Base-by-base conservation (phyloP, 2,113 vertebrate genomes). In the Alethe castanea region DNA sequence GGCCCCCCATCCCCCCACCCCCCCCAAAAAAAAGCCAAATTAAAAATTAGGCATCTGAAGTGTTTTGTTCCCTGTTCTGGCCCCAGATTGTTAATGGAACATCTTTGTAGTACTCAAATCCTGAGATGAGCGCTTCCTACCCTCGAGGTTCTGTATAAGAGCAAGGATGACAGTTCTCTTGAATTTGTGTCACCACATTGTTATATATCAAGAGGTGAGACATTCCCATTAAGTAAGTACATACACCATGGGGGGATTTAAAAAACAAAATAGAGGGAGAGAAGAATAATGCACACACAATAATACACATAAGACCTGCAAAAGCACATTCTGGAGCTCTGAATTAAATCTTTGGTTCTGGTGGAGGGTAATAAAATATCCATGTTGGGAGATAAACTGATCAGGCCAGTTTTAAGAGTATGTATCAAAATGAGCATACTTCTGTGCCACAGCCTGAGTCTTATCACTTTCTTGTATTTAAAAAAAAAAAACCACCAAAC, bases 221-320 rank as follows among this genome's bases (percentile, higher is more conserved):
- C 24, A n/a, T 31, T 88, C 82, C 52, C 60, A 74, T 65, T 82
- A 54, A 82, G 44, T 80, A 36, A 87, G 14, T 13, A 38, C 2
- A 35, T 25, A 40, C 4, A 19, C 14, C 9, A 6, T 4, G 19
- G 5, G 5, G 12, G 5, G 10, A 24, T 45, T n/a, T 2, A 17
- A 25, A 44, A 65, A 36, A 56, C 38, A 11, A 31, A 48, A 25
- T 12, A 26, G 8, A 42, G 4, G 5, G 11, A 65, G 33, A 79
- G 12, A 56, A 56, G 20, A 65, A 67, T 12, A 52, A 52, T 52
- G 28, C 14, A 52, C 23, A 48, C 47, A 48, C 4, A 48, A 44
- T 18, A 44, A 44, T 9, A 56, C 9, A 50, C 16, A 31, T 2
- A 5, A 38, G 26, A 66, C 11, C 35, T 52, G 19, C 35, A 86